Evolutionary conservation across 2,888 invertebrate species (phyloP), one percentile per base, ranked within the genome.

Genomic region (Drosophila mercatorum): DNA sequence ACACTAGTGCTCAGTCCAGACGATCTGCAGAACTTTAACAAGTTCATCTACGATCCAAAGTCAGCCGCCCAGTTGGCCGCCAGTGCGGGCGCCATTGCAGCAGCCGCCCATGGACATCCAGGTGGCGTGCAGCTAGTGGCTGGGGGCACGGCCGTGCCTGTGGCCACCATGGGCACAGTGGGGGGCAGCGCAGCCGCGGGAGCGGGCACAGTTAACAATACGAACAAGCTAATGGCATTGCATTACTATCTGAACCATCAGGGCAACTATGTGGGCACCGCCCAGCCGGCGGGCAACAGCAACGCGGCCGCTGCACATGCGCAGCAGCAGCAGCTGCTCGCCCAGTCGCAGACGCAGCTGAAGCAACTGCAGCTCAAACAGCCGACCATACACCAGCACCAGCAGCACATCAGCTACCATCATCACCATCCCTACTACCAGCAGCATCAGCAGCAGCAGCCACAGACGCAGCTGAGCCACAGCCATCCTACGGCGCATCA

Each of bases 171-270:
- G 3, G 53, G 62, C 22, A 68, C 72, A 10, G 71, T 72, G 2
- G 65, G 57, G 14, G 64, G 57, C 28, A 62, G 74, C 36, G 46
- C 66, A 28, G 51, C 49, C 5, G 63, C 38, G 11, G 64, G 56
- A 28, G 31, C 76, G 12, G 69, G 71, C 43, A 34, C 59, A 59
- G 40, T 49, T 1, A 82, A 75, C 56, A 80, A 75, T 57, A 75
- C 84, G 60, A 89, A 85, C 40, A 91, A 80, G 44, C 72, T 92
- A 49, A 91, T 92, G 92, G 91, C 92, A 10, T 61, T 92, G 43
- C 92, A 92, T 11, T 92, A 92, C 67, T 92, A 92, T 81, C 76
- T 92, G 14, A 92, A 92, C 49, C 91, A 92, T 81, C 91, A 92
- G 38, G 90, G 86, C 59, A 89, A 85, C 72, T 91, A 89, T 68